Evolutionary conservation across 2,888 invertebrate genomes (phyloP), one percentile per base, ranked within the genome.

Genomic region (Drosophila percnosoma): DNA sequence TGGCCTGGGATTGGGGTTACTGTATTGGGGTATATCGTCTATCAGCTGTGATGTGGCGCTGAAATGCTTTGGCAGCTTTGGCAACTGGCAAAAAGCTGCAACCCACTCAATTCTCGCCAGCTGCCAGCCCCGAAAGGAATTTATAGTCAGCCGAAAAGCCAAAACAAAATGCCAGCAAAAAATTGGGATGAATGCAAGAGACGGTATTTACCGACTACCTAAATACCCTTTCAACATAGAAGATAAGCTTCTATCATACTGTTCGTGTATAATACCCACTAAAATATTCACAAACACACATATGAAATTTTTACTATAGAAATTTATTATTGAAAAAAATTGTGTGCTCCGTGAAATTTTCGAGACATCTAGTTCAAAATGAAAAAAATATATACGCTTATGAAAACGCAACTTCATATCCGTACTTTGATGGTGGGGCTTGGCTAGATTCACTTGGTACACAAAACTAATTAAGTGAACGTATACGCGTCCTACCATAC

Each of bases 41-140:
- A 72, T 76, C 72, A 72, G 80, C 65, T 62, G 68, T 65, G 77
- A 75, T 80, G 78, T 64, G 78, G 63, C 58, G 66, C 57, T 66
- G 77, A 80, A 78, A 80, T 72, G 67, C 80, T 78, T 78, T 78
- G 75, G 79, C 79, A 77, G 79, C 77, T 65, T 73, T 68, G 75
- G 66, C 66, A 79, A 79, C 70, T 78, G 78, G 72, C 64, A 75
- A 78, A 80, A 80, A 80, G 71, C 64, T 58, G 64, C 66, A 76
- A 69, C 73, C 73, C 73, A 80, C 81, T 76, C 78, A 80, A 79
- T 77, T 62, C 66, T 73, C 42, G 73, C 73, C 68, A 80, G 68
- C 54, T 67, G 68, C 65, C 69, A 58, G 58, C 27, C 31, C 36
- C 55, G 15, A 48, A 54, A 58, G 60, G 76, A 80, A 78, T 80